A percentile compares a stretch with the other conserved stretches of the same genome.
Evolutionary conservation across 2,888 invertebrate species (phyloP).

Genomic region (Cremastinae sp.): DNA sequence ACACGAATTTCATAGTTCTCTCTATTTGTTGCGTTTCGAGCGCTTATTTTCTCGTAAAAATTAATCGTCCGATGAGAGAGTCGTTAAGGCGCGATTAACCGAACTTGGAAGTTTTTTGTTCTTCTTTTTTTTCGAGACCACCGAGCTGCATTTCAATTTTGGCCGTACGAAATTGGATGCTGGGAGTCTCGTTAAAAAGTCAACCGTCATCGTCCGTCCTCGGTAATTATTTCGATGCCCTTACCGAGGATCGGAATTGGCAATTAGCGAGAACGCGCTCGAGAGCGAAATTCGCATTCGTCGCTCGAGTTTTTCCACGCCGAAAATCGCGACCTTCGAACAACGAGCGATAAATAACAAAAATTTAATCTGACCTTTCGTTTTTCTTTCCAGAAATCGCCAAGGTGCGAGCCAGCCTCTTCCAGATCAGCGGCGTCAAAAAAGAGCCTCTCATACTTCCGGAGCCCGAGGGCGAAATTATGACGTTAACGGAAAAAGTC

Average conservation of each 20-base stretch:
- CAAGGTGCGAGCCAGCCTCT: slow-evolving; percentile 97
- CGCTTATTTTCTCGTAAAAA: not conserved
- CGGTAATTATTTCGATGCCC: slow-evolving; percentile 62
- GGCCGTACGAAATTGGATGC: slow-evolving; percentile 8
- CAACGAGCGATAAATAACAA: not conserved
- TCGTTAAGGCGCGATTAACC: slow-evolving; percentile 35
- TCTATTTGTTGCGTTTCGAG: not conserved
- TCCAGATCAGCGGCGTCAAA: slow-evolving; percentile 98
- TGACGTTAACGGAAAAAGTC: slow-evolving; percentile 98
- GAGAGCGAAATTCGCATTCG: not conserved
- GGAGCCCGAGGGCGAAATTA: slow-evolving; percentile 94
- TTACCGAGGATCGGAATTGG: slow-evolving; percentile 48
- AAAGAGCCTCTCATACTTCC: slow-evolving; percentile 96
- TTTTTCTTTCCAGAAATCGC: slow-evolving; percentile 91
- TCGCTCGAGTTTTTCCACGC: not conserved
- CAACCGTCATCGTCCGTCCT: slow-evolving; percentile 57
- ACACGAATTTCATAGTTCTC: too few species aligned
- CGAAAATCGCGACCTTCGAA: not conserved
- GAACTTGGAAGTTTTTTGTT: not conserved
- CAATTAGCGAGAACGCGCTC: slow-evolving; percentile 58
- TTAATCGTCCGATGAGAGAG: not conserved
- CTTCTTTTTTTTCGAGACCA: not conserved
- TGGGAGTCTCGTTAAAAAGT: slow-evolving; percentile 16
- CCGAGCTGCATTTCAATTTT: not conserved
- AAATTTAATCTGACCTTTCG: not conserved